These are phyloP conservation scores for Hirtodrosophila confusa DNA, from an alignment of 2,888 invertebrate genomes.

Conservation along the genomic window DNA sequence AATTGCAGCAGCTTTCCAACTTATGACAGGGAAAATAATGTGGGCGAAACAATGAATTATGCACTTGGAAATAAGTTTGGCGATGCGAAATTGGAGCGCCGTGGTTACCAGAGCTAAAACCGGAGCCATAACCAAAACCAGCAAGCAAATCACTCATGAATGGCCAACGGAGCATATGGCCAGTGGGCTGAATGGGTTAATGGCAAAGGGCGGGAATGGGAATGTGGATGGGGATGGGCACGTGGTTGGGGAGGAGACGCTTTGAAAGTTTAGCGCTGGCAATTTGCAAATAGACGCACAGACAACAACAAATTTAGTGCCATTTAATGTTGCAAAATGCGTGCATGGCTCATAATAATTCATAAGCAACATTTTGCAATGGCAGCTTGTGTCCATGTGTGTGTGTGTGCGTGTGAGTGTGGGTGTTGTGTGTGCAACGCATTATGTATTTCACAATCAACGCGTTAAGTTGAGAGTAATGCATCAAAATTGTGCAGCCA, in stretches of 20 bases:
- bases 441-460: constrained; percentile 68
- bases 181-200: constrained; percentile 22
- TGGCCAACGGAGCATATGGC: constrained; percentile 63
- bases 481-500: constrained; percentile 62
- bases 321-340: constrained; percentile 79
- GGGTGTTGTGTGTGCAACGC: constrained; percentile 27
- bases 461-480: constrained; percentile 79
- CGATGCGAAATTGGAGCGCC: constrained; percentile 66
- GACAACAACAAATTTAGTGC: constrained; percentile 75
- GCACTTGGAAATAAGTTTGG: constrained; percentile 77
- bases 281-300: constrained; percentile 73
- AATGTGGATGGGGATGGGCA: too few species aligned
- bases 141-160: constrained; percentile 75
- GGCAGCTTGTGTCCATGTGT: constrained; percentile 41
- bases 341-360: constrained; percentile 78
- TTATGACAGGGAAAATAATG: constrained; percentile 78
- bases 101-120: constrained; percentile 31
- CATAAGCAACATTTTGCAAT: constrained; percentile 75
- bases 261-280: constrained; percentile 60
- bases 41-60: constrained; percentile 80
- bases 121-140: constrained; percentile 48
- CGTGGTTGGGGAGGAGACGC: too few species aligned
- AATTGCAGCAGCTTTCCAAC: constrained; percentile 50
- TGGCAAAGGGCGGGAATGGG: constrained; percentile 2
- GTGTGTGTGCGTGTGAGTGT: constrained; percentile 5